Conservation (phyloP, 2,113 vertebrate genomes). For the Pluvianellus socialis region DNA sequence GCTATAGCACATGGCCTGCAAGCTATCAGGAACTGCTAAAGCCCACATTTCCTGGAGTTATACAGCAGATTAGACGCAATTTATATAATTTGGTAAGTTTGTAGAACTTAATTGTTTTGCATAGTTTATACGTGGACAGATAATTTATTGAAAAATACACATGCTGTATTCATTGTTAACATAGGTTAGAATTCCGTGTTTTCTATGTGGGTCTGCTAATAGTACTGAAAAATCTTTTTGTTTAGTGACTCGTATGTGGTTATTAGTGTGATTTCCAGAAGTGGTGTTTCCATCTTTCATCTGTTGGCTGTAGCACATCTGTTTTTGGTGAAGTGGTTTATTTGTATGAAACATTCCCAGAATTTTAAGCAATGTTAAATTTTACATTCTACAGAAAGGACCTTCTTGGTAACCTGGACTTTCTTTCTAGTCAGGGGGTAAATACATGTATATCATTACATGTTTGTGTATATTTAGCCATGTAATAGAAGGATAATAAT, state of each 20-base stretch:
- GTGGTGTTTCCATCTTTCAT: neutral
- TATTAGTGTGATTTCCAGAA: neutral
- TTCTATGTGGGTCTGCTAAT: neutral
- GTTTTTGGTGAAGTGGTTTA: neutral
- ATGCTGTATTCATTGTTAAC: neutral
- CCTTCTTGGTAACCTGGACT: neutral
- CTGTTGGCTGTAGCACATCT: neutral
- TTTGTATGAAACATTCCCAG: neutral
- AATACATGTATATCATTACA: neutral
- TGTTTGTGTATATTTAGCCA: neutral
- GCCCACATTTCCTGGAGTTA: constrained; percentile 84
- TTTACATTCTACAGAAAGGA: neutral
- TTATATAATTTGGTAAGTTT: constrained; percentile 92
- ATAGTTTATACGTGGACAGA: neutral
- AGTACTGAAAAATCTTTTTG: neutral
- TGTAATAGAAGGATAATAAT: neutral
- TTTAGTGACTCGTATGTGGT: neutral
- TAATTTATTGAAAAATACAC: neutral
- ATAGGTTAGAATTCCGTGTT: neutral
- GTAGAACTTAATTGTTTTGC: neutral
- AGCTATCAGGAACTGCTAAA: constrained; percentile 88
- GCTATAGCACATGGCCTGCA: constrained; percentile 86
- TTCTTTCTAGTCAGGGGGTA: neutral
- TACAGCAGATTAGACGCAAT: constrained; percentile 89
- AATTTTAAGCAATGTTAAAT: neutral